These are phyloP conservation scores for Gadus macrocephalus DNA, from an alignment of 2,113 vertebrate species.

Conservation along the genomic window DNA sequence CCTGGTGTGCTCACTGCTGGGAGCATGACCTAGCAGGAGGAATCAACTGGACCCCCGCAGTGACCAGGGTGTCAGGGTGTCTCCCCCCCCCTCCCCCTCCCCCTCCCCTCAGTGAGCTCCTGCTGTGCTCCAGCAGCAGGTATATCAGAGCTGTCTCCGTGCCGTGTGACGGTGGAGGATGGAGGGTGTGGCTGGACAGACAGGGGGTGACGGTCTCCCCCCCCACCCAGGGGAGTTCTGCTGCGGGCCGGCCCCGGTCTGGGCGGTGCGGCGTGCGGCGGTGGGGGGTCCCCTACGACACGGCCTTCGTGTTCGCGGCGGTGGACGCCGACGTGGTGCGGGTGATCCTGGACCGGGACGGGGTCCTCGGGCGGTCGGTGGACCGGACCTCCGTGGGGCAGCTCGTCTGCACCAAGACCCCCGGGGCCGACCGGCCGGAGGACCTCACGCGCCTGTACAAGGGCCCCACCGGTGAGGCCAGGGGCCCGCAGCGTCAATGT, in stretches of 20 bases:
- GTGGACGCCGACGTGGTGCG: constrained; percentile 76
- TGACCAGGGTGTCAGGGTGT: neutral
- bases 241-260: constrained; percentile 79
- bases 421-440: constrained; percentile 36
- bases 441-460: constrained; percentile 71
- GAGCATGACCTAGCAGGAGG: too few relatives aligned
- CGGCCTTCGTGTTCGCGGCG: constrained; percentile 80
- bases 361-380: constrained; percentile 3
- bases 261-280: constrained; percentile 66
- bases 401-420: constrained; percentile 67
- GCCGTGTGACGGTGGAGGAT: too few relatives aligned
- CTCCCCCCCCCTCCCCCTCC: neutral
- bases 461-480: neutral
- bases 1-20: too few relatives aligned
- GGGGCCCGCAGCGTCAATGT: too few relatives aligned
- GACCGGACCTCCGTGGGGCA: constrained; percentile 64
- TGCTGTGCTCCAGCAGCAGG: too few relatives aligned
- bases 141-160: too few relatives aligned
- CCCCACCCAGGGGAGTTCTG: constrained; percentile 69
- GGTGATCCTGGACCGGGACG: constrained; percentile 32
- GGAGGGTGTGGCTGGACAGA: too few relatives aligned
- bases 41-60: too few relatives aligned
- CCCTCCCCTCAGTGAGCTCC: too few relatives aligned
- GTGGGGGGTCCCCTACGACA: constrained; percentile 71
- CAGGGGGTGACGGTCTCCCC: neutral